Conservation (phyloP, 2,797 vertebrate genomes). For the Sebastes paucispinis region DNA sequence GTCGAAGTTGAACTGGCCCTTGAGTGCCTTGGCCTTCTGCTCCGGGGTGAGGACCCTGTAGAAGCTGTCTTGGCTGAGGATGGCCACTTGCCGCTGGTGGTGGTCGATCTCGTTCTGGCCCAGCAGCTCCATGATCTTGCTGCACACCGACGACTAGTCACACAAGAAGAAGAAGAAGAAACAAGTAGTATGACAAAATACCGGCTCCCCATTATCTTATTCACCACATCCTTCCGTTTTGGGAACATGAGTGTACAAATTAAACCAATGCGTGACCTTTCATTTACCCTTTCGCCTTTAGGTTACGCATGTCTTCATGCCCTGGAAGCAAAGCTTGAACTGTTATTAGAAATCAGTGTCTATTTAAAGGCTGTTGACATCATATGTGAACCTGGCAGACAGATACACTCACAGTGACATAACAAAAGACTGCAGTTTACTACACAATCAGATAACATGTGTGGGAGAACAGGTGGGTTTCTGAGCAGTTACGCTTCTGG, state of each 20-base stretch:
- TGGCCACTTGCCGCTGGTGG: constrained; percentile 92
- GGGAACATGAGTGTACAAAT: too few species aligned
- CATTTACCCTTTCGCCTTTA: background rate
- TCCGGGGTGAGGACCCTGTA: constrained; percentile 91
- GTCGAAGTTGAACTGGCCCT: constrained; percentile 97
- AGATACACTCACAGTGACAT: background rate
- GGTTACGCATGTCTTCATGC: background rate
- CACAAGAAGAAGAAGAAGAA: background rate
- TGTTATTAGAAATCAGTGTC: background rate
- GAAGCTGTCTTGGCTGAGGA: constrained; percentile 97
- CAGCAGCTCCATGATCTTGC: constrained; percentile 94
- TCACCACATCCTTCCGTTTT: background rate
- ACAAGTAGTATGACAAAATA: background rate
- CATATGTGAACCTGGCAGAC: background rate
- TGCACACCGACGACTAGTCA: constrained; percentile 90
- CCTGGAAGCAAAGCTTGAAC: background rate
- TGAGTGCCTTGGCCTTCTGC: constrained; percentile 92
- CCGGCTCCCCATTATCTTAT: background rate
- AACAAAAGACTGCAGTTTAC: background rate
- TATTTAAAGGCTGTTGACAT: background rate
- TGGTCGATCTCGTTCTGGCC: constrained; percentile 95
- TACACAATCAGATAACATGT: background rate
- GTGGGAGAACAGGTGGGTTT: constrained; percentile 52
- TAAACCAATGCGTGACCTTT: background rate
- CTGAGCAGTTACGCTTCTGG: constrained; percentile 44